phyloP scores from a whole-genome alignment of 2,797 vertebrate genomes.

The Falco rusticolus region DNA sequence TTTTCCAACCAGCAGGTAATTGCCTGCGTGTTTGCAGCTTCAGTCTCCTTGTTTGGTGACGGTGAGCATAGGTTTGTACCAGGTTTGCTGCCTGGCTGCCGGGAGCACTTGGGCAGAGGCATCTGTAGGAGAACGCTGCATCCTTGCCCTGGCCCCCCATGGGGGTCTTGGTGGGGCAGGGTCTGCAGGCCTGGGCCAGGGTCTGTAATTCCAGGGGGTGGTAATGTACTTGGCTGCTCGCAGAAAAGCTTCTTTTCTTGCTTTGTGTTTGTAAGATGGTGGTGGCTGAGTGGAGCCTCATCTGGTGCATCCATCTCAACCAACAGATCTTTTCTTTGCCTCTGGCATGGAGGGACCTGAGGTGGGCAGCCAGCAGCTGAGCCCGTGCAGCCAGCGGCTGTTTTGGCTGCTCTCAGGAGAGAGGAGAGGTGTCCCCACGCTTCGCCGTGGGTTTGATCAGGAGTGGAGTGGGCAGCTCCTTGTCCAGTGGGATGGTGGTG shows the following conservation, averaged over 20 bases:
- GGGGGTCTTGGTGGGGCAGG: neutral
- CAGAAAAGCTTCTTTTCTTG: neutral
- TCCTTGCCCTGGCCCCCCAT: neutral
- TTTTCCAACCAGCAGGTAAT: neutral
- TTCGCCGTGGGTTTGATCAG: neutral
- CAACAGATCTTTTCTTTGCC: neutral
- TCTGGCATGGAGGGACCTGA: neutral
- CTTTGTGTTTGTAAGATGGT: neutral
- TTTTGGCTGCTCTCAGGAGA: neutral
- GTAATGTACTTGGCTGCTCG: neutral
- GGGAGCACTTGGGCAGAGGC: neutral
- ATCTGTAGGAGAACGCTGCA: neutral
- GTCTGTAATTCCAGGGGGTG: neutral
- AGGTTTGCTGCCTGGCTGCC: neutral
- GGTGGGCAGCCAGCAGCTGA: neutral
- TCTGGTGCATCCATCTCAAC: neutral
- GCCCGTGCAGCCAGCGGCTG: neutral
- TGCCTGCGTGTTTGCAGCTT: neutral
- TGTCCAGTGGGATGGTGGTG: neutral
- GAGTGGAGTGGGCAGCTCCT: neutral
- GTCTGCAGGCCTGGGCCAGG: neutral
- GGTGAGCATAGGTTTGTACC: neutral
- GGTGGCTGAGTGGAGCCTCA: neutral
- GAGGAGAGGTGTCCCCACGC: neutral
- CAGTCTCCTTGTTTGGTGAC: neutral